A percentile compares a stretch with the other conserved stretches of the same genome.
These are phyloP conservation scores for Yponomeuta evonymella DNA, from an alignment of 2,888 invertebrate genomes.

Conservation along the genomic window DNA sequence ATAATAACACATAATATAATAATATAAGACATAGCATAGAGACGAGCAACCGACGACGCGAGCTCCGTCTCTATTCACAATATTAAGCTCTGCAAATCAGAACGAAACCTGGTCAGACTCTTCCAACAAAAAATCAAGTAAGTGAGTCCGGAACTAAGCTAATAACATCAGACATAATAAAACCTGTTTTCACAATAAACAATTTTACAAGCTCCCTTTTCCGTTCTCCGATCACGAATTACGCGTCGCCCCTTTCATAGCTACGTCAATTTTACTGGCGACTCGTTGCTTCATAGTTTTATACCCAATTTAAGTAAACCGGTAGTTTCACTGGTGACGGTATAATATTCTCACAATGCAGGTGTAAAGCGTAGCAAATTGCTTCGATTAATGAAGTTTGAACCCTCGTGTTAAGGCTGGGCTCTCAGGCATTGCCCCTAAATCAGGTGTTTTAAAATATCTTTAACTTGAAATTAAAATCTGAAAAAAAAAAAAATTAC, in stretches of 20 bases:
- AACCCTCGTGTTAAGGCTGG: neutral
- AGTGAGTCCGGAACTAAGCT: no score
- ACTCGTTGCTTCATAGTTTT: neutral
- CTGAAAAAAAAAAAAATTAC: no score
- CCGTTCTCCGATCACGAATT: neutral
- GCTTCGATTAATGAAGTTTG: neutral
- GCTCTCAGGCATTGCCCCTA: no score
- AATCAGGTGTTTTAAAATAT: no score
- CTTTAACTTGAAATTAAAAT: no score
- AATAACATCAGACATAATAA: neutral
- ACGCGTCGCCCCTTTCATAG: neutral
- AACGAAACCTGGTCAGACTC: no score
- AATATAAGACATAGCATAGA: no score
- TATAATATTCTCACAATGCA: neutral
- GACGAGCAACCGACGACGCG: no score
- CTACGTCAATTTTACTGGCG: neutral
- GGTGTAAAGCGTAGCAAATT: neutral
- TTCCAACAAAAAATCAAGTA: no score
- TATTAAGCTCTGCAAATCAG: no score
- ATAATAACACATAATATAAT: neutral
- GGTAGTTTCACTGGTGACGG: neutral
- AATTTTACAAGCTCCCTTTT: neutral
- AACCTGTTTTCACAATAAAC: neutral
- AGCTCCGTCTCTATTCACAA: no score
- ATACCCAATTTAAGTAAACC: neutral